Evolutionary conservation across 2,797 vertebrate genomes (phyloP).

Genomic region (Pseudochirops corinnae): DNA sequence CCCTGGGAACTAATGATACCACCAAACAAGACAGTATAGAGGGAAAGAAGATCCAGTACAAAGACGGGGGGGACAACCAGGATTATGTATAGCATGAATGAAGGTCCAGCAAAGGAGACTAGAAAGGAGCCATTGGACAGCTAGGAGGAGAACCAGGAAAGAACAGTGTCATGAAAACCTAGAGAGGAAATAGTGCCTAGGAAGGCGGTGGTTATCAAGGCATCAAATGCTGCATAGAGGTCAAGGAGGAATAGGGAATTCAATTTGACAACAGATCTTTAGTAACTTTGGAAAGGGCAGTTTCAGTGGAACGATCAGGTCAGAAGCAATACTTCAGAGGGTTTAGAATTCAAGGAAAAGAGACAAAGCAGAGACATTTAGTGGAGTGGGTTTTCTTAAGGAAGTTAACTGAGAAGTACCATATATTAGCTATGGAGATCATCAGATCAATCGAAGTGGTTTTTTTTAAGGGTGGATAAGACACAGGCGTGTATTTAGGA

Average conservation of each 20-base stretch:
- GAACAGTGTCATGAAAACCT: not conserved
- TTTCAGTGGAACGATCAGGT: not conserved
- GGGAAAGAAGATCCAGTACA: not conserved
- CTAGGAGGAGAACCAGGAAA: not conserved
- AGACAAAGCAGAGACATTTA: not conserved
- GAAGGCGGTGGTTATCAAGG: not conserved
- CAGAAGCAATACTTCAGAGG: not conserved
- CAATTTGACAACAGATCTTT: not conserved
- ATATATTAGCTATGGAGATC: not conserved
- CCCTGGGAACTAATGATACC: not conserved
- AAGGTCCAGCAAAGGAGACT: not conserved
- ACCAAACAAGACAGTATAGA: no score
- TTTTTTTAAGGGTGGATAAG: not conserved
- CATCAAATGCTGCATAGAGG: not conserved
- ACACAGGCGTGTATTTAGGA: not conserved
- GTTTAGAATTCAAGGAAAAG: not conserved
- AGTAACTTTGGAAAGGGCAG: not conserved
- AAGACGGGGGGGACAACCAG: no score
- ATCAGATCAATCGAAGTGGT: not conserved
- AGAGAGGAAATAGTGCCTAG: not conserved
- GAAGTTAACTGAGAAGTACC: not conserved
- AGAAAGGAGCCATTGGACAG: no score
- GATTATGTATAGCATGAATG: no score
- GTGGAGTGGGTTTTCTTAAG: not conserved
- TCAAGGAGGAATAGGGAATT: not conserved